phyloP scores from a whole-genome alignment of 2,888 invertebrate species.

The Sinohyriopsis cumingii region DNA sequence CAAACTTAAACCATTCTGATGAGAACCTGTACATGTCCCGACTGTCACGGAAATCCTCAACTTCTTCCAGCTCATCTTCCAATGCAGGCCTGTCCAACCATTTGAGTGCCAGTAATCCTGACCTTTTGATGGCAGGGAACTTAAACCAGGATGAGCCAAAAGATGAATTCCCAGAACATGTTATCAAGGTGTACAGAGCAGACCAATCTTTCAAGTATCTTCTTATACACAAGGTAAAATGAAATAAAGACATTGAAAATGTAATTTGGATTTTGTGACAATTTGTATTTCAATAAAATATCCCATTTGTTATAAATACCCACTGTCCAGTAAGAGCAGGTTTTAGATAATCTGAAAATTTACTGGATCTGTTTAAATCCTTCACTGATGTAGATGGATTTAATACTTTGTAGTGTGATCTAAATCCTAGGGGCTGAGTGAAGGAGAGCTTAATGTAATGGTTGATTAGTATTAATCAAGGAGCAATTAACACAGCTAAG shows the following conservation, averaged over 20 bases:
- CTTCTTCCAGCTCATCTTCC: slow-evolving; percentile 53
- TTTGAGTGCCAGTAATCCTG: slow-evolving; percentile 68
- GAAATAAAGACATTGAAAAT: neutral
- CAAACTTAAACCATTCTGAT: slow-evolving; percentile 60
- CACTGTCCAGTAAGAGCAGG: too few species aligned
- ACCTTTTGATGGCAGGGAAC: slow-evolving; percentile 53
- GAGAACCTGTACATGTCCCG: slow-evolving; percentile 57
- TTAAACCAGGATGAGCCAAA: slow-evolving; percentile 46
- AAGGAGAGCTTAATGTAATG: too few species aligned
- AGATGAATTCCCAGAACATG: slow-evolving; percentile 86
- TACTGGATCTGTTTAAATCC: too few species aligned
- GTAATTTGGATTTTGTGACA: neutral
- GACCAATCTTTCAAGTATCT: slow-evolving; percentile 99
- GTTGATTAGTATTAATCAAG: too few species aligned
- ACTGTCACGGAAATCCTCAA: slow-evolving; percentile 55
- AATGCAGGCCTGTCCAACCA: slow-evolving; percentile 54
- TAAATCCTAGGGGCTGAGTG: too few species aligned
- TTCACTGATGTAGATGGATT: too few species aligned
- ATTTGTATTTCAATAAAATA: neutral
- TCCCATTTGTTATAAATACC: neutral
- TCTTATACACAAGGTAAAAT: slow-evolving; percentile 87
- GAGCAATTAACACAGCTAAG: too few species aligned
- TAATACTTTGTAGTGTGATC: too few species aligned
- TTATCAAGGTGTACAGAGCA: slow-evolving; percentile 90
- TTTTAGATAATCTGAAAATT: too few species aligned